Conservation (phyloP, 2,113 vertebrate species). For the Onychostoma macrolepis region DNA sequence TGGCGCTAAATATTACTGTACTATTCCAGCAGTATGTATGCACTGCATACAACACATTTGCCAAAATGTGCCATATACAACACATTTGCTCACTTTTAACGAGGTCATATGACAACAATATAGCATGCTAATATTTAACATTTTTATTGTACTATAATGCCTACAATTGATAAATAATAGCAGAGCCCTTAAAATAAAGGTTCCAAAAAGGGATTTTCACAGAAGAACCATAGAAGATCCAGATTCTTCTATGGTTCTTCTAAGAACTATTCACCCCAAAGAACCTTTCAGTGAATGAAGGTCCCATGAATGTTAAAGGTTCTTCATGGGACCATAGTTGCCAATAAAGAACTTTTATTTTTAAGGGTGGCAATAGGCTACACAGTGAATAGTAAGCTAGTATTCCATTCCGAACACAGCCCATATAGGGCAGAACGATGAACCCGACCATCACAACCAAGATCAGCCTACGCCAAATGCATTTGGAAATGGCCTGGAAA, state of each 20-base stretch:
- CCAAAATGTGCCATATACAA: too few relatives aligned
- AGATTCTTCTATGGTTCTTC: too few relatives aligned
- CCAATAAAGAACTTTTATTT: neutral
- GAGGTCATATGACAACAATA: neutral
- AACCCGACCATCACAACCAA: slow-evolving; percentile 1
- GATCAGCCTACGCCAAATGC: neutral
- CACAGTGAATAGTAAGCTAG: neutral
- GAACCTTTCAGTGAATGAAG: neutral
- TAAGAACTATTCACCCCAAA: too few relatives aligned
- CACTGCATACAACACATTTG: too few relatives aligned
- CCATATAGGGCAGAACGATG: neutral
- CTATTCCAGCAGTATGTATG: too few relatives aligned
- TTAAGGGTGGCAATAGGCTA: neutral
- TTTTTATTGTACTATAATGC: neutral
- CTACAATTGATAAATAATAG: neutral
- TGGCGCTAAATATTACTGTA: too few relatives aligned
- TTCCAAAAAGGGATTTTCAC: neutral
- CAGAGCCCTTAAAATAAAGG: neutral
- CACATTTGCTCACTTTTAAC: neutral
- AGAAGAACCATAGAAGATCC: neutral
- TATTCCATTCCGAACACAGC: neutral
- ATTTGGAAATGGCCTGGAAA: slow-evolving; percentile 44
- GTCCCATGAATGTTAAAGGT: neutral
- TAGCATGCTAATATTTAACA: neutral
- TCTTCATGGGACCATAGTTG: neutral